Conservation (phyloP, 2,797 vertebrate genomes). For the Crenichthys baileyi region DNA sequence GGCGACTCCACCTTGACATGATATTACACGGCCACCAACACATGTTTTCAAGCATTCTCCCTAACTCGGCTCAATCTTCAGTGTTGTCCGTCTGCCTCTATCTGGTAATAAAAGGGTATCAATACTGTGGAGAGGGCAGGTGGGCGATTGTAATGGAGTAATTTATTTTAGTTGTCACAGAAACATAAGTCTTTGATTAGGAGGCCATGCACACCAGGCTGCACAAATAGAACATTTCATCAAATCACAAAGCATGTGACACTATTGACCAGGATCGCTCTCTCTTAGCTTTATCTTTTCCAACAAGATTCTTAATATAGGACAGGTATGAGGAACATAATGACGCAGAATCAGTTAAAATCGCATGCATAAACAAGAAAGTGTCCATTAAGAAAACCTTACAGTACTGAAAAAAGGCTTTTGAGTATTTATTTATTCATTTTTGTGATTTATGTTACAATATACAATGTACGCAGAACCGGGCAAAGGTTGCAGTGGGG, state of each 20-base stretch:
- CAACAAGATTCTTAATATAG: conserved; percentile 44
- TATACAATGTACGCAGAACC: neutral
- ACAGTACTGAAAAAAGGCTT: neutral
- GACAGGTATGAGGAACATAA: conserved; percentile 34
- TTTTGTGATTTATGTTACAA: neutral
- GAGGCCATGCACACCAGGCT: conserved; percentile 70
- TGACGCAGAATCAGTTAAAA: conserved; percentile 35
- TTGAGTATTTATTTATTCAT: conserved; percentile 1
- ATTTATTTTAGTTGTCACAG: conserved; percentile 84
- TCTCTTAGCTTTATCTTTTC: conserved; percentile 53
- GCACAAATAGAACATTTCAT: conserved; percentile 81
- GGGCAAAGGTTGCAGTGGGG: neutral
- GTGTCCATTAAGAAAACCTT: neutral
- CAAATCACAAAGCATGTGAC: conserved; percentile 80
- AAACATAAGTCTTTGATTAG: conserved; percentile 82
- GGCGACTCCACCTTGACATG: conserved; percentile 41
- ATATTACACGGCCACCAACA: conserved; percentile 31
- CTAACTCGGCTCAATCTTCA: conserved; percentile 48
- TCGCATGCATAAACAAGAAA: neutral
- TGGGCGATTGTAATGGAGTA: conserved; percentile 80
- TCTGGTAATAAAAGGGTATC: conserved; percentile 70
- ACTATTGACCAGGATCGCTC: conserved; percentile 70
- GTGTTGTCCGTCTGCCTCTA: conserved; percentile 59
- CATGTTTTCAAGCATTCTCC: conserved; percentile 44
- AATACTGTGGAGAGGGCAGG: conserved; percentile 76